These are phyloP conservation scores for Calliphora vicina DNA, from an alignment of 1,140 invertebrate species.

Conservation along the genomic window DNA sequence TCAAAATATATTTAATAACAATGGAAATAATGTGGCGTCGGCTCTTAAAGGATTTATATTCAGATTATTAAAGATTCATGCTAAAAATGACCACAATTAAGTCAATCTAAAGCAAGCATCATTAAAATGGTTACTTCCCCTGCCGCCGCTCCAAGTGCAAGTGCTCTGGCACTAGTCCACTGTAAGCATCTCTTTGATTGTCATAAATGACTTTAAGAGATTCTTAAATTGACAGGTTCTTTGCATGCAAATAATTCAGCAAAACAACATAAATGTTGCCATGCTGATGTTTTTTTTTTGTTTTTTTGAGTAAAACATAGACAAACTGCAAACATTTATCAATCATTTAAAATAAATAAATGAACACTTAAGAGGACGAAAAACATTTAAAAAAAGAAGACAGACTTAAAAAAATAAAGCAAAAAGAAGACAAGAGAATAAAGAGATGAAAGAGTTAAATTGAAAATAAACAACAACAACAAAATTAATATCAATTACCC, in stretches of 20 bases:
- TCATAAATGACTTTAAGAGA: conserved; percentile 1
- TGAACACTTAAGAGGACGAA: neutral
- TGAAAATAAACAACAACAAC: too few species aligned
- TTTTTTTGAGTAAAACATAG: neutral
- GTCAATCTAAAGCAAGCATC: neutral
- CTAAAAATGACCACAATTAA: too few species aligned
- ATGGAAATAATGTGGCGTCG: too few species aligned
- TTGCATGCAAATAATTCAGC: neutral
- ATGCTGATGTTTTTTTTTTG: too few species aligned
- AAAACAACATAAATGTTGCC: too few species aligned
- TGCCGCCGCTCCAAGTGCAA: neutral
- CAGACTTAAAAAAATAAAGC: neutral
- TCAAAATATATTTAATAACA: too few species aligned
- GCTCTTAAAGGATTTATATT: too few species aligned
- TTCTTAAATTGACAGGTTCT: neutral
- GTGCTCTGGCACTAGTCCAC: too few species aligned
- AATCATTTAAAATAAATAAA: neutral
- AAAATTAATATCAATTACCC: too few species aligned
- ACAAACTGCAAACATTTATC: neutral
- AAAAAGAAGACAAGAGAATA: neutral
- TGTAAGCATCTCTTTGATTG: neutral
- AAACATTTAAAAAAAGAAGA: neutral
- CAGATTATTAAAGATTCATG: too few species aligned
- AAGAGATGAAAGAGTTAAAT: neutral
- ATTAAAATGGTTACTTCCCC: neutral